Percentiles rank a stretch among this genome's conserved stretches.
Evolutionary conservation across 2,797 vertebrate genomes (phyloP).

Genomic region (Phrynocephalus guinanensis): DNA sequence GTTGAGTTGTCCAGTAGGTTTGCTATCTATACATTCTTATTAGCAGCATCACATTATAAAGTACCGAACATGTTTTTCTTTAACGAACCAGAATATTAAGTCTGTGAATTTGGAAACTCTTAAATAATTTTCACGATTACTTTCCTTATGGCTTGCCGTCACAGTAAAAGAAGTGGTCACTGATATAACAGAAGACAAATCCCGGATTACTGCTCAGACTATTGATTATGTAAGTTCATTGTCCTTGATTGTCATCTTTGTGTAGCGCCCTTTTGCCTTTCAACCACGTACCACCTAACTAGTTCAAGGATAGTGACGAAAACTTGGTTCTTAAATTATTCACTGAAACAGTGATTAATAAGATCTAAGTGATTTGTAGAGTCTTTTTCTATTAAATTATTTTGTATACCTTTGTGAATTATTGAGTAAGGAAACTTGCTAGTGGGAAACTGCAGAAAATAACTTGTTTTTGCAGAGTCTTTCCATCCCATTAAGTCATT

Average conservation of each 20-base stretch:
- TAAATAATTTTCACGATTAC: background rate
- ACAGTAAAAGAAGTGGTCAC: conserved; percentile 77
- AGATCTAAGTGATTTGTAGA: background rate
- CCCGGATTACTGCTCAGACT: conserved; percentile 71
- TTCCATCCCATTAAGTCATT: conserved; percentile 45
- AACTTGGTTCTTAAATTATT: background rate
- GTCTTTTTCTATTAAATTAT: conserved; percentile 28
- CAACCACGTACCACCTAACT: background rate
- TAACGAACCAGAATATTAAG: background rate
- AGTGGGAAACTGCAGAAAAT: conserved; percentile 64
- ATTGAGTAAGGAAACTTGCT: conserved; percentile 54
- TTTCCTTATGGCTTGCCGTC: conserved; percentile 47
- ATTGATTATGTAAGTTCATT: conserved; percentile 39
- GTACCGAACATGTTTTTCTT: background rate
- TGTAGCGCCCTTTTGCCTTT: conserved; percentile 17
- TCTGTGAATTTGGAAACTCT: background rate
- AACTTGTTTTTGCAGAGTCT: conserved; percentile 54
- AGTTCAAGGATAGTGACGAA: background rate
- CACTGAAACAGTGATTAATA: conserved; percentile 10
- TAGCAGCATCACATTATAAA: background rate
- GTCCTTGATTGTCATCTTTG: background rate
- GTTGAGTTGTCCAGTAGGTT: background rate
- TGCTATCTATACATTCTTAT: background rate
- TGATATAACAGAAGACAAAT: conserved; percentile 61
- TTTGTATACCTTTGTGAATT: conserved; percentile 43